Evolutionary conservation across 2,797 vertebrate genomes (phyloP), one percentile per base, ranked within the genome.

Genomic region (Silurus aristotelis): DNA sequence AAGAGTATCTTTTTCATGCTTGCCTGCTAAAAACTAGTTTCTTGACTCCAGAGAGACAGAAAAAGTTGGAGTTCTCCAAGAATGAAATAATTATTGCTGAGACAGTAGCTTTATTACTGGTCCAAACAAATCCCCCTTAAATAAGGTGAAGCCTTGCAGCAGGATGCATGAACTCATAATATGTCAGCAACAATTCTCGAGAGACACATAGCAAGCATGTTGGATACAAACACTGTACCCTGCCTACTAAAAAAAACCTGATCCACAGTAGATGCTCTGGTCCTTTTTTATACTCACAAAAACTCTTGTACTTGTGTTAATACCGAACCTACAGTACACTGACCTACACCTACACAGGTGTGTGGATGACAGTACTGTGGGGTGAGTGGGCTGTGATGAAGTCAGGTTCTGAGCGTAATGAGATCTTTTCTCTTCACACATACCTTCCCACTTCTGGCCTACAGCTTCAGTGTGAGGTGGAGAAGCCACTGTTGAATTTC

Each of bases 381-480:
- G 68, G 67, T 2, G 68, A 81, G 79, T 81, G 75, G 79, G 64
- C 79, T 5, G 31, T 84, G 22, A 38, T n/a, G 67, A 27, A 77
- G 70, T 66, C 15, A 10, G 43, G 20, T 48, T 55, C 15, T 64
- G 31, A 78, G 64, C 66, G 46, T 73, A 46, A 38, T 71, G 15
- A 66, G 31, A 46, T 68, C 73, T 55, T 83, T 20, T 70, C 38
- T 80, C 38, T 73, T n/a, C 64, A 27, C 60, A 27, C n/a, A 46
- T 38, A 80, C 61, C 3, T 27, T 56, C 67, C 82, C 58, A 73
- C 52, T 22, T 75, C 43, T 48, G 25, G 25, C 78, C 79, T 61
- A 22, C 92, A 99, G 98, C 97, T 99, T 25, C 98, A 99, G 90
- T 95, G 95, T 0, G 97, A 99, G 91, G 98, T 99, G 0, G 98